A percentile compares a stretch with the other conserved stretches of the same genome.
Conservation (phyloP, 2,888 invertebrate species). For the Lampropteryx suffumata region DNA sequence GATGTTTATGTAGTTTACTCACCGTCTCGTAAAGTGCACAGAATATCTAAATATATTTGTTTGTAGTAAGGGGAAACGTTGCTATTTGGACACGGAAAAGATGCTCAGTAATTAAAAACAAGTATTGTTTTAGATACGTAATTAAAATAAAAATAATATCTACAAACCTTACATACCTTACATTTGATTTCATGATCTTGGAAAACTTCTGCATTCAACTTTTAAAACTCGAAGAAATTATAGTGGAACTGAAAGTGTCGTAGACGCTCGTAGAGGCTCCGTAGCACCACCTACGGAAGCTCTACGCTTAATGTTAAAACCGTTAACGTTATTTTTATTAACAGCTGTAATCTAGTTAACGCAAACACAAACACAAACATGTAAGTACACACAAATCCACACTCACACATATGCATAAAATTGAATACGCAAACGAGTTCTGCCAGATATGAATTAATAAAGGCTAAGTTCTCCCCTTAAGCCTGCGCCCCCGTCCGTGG, state of each 20-base stretch:
- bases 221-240: too few species aligned
- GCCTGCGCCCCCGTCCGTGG: conserved; percentile 42
- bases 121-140: too few species aligned
- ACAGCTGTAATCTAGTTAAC: conserved; percentile 9
- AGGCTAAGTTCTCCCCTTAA: conserved; percentile 59
- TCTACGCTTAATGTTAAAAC: conserved; percentile 8
- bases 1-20: conserved; percentile 33
- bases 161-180: too few species aligned
- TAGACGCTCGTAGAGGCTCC: conserved; percentile 42
- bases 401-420: conserved; percentile 43
- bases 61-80: not conserved
- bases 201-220: too few species aligned
- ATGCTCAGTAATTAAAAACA: too few species aligned
- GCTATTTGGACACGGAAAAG: too few species aligned
- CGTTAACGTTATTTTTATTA: conserved; percentile 20
- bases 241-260: conserved; percentile 16
- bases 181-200: too few species aligned
- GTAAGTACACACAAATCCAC: conserved; percentile 23
- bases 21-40: conserved; percentile 9
- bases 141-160: too few species aligned
- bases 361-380: conserved; percentile 11
- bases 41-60: conserved; percentile 26
- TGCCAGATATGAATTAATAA: conserved; percentile 59
- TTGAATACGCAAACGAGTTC: conserved; percentile 54
- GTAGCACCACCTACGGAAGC: conserved; percentile 40